phyloP scores from a whole-genome alignment of 2,888 invertebrate species.

The Sepioteuthis lessoniana region DNA sequence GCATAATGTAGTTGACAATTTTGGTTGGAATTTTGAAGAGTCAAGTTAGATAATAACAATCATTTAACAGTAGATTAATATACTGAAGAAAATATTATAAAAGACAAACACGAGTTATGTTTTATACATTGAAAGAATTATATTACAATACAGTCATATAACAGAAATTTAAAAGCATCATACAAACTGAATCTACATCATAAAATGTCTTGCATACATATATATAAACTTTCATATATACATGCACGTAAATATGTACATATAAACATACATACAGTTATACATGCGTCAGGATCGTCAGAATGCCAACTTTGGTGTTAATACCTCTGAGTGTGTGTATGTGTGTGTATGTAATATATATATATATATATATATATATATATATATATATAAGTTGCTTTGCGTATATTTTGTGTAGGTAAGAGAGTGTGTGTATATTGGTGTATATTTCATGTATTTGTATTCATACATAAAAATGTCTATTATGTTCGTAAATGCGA shows the following conservation, averaged over 20 bases:
- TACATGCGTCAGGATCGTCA: not conserved
- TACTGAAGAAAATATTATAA: not conserved
- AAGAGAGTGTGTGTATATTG: no score
- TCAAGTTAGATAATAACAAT: no score
- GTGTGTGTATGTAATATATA: not conserved
- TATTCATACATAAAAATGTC: no score
- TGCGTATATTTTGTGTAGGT: no score
- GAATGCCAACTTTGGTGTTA: no score
- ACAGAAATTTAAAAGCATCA: conserved; percentile 41
- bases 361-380: not conserved
- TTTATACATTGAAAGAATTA: conserved; percentile 8
- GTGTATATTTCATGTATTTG: no score
- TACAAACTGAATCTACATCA: conserved; percentile 39
- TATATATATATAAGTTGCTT: no score
- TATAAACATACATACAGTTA: not conserved
- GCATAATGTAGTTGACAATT: no score
- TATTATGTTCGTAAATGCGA: no score
- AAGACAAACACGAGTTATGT: not conserved
- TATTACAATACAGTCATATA: conserved; percentile 44
- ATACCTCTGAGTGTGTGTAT: not conserved
- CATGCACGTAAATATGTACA: not conserved
- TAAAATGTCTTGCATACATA: not conserved
- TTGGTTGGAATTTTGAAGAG: no score
- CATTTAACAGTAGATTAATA: not conserved
- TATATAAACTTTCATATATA: not conserved